Base-by-base conservation (phyloP, 2,797 vertebrate species). In the Decapterus maruadsi region DNA sequence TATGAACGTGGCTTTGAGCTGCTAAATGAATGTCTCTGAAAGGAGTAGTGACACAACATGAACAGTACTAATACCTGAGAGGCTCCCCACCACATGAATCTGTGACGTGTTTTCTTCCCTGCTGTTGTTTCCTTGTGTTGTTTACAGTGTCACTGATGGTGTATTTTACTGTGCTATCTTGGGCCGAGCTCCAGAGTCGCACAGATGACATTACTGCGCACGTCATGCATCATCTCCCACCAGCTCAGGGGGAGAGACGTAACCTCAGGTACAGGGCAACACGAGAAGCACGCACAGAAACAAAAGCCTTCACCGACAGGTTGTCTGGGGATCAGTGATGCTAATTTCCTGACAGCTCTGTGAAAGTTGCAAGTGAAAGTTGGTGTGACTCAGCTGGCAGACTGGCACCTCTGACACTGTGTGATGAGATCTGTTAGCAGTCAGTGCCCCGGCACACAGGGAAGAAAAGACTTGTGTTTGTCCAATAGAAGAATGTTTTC, bases 191-290 rank as follows among this genome's bases (percentile, higher is more conserved):
- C 79, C 68, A 69, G 75, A 72, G 72, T 20, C 55, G 69, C 45
- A 79, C 42, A 36, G 67, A 82, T 91, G 85, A 88, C 92, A 84
- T 91, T 89, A 89, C 67, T n/a, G 34, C 77, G 67, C 67, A 59
- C 78, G 74, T 87, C 56, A 26, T 70, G 61, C 86, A 80, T 83
- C 86, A 54, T 68, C 72, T 77, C 78, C 58, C 71, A 60, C 75
- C 72, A 71, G 71, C 77, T 77, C 83, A 60, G 78, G 8, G 20
- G 77, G 74, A 36, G 59, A 50, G 68, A 79, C 34, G 16, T 66
- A 60, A 80, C 75, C 59, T 81, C 68, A 86, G 77, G 81, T 88
- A 80, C 78, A 74, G n/a, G 50, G 63, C 36, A 31, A 82, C 40
- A 64, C 59, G 67, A 2, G 51, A 75, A 51, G 58, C 38, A 74